A percentile compares a stretch with the other conserved stretches of the same genome.
Conservation (phyloP, 2,113 vertebrate genomes). For the Rallus limicola region DNA sequence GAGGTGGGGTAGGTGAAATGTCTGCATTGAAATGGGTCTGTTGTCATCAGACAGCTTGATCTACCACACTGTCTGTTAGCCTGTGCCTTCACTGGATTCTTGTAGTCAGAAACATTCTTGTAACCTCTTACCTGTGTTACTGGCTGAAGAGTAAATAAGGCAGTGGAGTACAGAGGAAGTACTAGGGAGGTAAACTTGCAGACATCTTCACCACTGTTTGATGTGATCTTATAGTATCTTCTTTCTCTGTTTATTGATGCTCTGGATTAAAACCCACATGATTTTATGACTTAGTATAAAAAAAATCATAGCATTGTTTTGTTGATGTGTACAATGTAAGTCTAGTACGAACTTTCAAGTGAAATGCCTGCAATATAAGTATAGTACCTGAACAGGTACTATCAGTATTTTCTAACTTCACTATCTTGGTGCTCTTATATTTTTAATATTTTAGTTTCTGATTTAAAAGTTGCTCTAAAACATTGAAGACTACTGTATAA, state of each 20-base stretch:
- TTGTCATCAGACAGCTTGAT: rapidly evolving
- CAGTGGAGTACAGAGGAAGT: not conserved
- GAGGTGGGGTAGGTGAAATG: not conserved
- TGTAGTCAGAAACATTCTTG: not conserved
- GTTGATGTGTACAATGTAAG: not conserved
- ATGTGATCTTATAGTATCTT: not conserved
- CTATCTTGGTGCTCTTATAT: not conserved
- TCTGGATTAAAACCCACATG: not conserved
- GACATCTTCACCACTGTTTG: no score
- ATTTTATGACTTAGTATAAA: not conserved
- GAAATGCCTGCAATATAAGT: not conserved
- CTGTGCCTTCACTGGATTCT: not conserved
- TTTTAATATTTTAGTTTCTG: not conserved
- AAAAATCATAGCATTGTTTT: not conserved
- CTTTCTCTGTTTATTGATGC: not conserved
- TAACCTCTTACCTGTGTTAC: not conserved
- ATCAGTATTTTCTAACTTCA: not conserved
- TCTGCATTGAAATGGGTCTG: not conserved
- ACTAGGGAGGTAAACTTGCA: not conserved
- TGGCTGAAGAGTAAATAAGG: not conserved
- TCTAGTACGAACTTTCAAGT: not conserved
- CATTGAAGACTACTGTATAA: not conserved
- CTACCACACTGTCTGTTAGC: not conserved
- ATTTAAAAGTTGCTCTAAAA: not conserved
- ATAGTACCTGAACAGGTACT: not conserved